Evolutionary conservation across 2,888 invertebrate genomes (phyloP).

Genomic region (Heliconius hortense): DNA sequence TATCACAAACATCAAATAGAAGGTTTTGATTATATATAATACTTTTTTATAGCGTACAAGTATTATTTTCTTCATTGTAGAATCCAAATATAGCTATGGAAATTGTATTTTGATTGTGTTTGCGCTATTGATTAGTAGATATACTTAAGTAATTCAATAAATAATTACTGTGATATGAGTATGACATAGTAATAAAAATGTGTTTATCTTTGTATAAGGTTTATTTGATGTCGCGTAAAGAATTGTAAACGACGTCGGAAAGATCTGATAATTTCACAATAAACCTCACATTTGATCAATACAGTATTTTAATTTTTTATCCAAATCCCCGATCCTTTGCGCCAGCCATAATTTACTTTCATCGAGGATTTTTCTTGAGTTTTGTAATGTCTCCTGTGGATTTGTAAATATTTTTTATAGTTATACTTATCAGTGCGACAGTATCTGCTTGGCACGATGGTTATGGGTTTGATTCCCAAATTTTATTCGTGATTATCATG

Average conservation of each 20-base stretch:
- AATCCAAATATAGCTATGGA: background rate
- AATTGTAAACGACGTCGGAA: constrained; percentile 32
- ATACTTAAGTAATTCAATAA: constrained; percentile 43
- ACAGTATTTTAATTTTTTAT: constrained; percentile 65
- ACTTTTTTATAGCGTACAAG: background rate
- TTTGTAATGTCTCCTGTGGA: constrained; percentile 54
- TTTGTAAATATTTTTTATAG: background rate
- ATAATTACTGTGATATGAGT: constrained; percentile 53
- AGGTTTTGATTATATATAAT: background rate
- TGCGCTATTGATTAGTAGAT: constrained; percentile 24
- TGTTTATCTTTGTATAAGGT: constrained; percentile 27
- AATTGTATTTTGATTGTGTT: constrained; percentile 1
- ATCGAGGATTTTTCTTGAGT: constrained; percentile 58
- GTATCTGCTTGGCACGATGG: too few relatives aligned
- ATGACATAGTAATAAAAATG: constrained; percentile 50
- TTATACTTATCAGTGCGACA: background rate
- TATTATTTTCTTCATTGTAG: background rate
- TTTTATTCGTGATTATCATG: too few relatives aligned
- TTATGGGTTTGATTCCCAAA: background rate
- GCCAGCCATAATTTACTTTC: constrained; percentile 61
- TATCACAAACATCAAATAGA: background rate
- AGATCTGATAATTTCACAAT: constrained; percentile 51
- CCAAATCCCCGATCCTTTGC: constrained; percentile 60
- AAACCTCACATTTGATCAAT: constrained; percentile 64
- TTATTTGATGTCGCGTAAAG: constrained; percentile 24